Evolutionary conservation across 2,113 vertebrate species (phyloP), one percentile per base, ranked within the genome.

Genomic region (Myocastor coypus): DNA sequence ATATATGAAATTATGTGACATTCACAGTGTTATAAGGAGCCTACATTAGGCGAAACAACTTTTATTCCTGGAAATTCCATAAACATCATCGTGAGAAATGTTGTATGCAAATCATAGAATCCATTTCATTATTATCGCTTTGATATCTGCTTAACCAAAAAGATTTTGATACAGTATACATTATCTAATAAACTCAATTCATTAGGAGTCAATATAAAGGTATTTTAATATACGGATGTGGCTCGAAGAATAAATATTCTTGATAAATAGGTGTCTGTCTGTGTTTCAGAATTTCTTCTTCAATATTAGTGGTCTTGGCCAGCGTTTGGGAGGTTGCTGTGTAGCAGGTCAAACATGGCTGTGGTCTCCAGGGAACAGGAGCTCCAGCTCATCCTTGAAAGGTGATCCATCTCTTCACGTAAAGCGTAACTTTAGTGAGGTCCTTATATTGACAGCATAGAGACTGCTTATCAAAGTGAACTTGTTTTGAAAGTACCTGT

Each of bases 361-460:
- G 4, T 63, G 61, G 20, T 80, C 61, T 92, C 40, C 20, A 40
- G 13, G 52, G 34, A 83, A 11, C 57, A 5, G 20, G 59, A 37
- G 59, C n/a, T 30, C 34, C 50, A 59, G 7, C 64, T 82, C 75
- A 34, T 78, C 84, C 28, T 9, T 92, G 11, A 71, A 69, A 83
- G 90, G 50, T 92, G 26, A 78, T 52, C 34, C 7, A 89, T 84
- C 9, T 30, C 50, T 83, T 22, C 40, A 28, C 61, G 13, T 84
- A n/a, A 89, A 85, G 5, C 92, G 83, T 78, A 84, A 84, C 32
- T 34, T 63, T 93, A 85, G 63, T n/a, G 84, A 84, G 84, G 11
- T 1, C 28, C 82, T 83, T 64, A 30, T 20, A 12, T 34, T 92
- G 50, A 61, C 11, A 55, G n/a, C n/a, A 61, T 30, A 46, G 42